Percentiles rank a stretch among this genome's conserved stretches.
These are phyloP conservation scores for Hypomesus transpacificus DNA, from an alignment of 2,113 vertebrate species.

Conservation along the genomic window DNA sequence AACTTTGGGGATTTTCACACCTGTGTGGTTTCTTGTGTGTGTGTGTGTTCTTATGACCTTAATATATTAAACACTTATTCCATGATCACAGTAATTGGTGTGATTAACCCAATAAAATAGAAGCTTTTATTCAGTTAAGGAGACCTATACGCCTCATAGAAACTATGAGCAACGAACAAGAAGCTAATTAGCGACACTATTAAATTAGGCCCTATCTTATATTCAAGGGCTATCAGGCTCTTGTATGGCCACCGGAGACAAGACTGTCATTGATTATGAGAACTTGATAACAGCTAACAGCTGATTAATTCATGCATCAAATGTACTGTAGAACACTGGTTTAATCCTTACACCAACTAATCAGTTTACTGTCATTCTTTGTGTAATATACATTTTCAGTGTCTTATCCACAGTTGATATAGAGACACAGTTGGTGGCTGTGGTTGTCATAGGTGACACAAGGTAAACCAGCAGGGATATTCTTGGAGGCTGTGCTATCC, in stretches of 20 bases:
- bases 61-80: no score
- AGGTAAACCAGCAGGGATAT: slow-evolving; percentile 41
- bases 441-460: slow-evolving; percentile 42
- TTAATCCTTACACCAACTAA: no score
- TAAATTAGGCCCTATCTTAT: slow-evolving; percentile 50
- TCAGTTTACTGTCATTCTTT: no score
- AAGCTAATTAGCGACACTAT: slow-evolving; percentile 52
- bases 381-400: no score
- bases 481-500: slow-evolving; percentile 25
- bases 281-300: slow-evolving; percentile 34
- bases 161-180: slow-evolving; percentile 31
- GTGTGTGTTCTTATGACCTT: no score
- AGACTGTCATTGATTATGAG: slow-evolving; percentile 27
- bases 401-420: no score
- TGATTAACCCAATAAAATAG: no score
- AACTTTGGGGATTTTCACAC: slow-evolving; percentile 1
- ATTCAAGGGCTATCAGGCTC: slow-evolving; percentile 32
- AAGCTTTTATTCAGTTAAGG: no score
- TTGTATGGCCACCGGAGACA: slow-evolving; percentile 25
- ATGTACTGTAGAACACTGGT: background rate
- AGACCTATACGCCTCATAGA: background rate
- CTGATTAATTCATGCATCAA: slow-evolving; percentile 18
- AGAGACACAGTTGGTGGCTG: slow-evolving; percentile 5
- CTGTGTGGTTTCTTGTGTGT: slow-evolving; percentile 15
- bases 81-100: no score